Evolutionary conservation across 2,797 vertebrate species (phyloP).

Genomic region (Nannoperca australis): DNA sequence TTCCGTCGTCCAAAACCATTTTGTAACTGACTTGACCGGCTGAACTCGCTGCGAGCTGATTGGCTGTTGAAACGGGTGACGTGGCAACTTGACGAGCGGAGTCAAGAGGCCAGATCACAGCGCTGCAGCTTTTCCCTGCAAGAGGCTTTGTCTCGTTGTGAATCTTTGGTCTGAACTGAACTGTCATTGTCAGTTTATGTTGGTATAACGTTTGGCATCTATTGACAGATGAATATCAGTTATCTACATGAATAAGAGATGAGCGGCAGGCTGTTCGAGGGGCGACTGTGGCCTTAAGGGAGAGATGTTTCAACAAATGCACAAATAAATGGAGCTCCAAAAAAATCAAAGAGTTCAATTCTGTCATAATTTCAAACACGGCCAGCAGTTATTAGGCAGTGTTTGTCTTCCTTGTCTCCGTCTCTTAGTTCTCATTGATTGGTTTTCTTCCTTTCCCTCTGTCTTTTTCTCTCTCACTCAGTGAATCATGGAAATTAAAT

Average conservation of each 20-base stretch:
- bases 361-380: background rate
- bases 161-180: too few relatives aligned
- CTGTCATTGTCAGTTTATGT: background rate
- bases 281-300: background rate
- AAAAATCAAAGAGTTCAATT: background rate
- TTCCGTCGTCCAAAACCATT: too few relatives aligned
- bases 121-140: too few relatives aligned
- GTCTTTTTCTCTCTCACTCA: conserved; percentile 45
- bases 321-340: background rate
- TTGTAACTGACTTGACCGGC: too few relatives aligned
- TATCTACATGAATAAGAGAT: background rate
- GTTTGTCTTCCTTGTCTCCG: conserved; percentile 17
- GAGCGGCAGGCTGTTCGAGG: background rate
- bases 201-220: background rate
- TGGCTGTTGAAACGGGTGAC: too few relatives aligned
- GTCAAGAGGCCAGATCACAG: too few relatives aligned
- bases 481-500: conserved; percentile 79
- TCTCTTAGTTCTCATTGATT: conserved; percentile 19
- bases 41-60: too few relatives aligned
- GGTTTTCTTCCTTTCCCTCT: conserved; percentile 5
- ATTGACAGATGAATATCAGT: background rate
- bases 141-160: too few relatives aligned
- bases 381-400: background rate
- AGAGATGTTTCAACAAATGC: background rate
- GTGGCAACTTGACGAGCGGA: too few relatives aligned